These are phyloP conservation scores for Stenotaenia linearis DNA, from an alignment of 2,888 invertebrate species.

Conservation along the genomic window DNA sequence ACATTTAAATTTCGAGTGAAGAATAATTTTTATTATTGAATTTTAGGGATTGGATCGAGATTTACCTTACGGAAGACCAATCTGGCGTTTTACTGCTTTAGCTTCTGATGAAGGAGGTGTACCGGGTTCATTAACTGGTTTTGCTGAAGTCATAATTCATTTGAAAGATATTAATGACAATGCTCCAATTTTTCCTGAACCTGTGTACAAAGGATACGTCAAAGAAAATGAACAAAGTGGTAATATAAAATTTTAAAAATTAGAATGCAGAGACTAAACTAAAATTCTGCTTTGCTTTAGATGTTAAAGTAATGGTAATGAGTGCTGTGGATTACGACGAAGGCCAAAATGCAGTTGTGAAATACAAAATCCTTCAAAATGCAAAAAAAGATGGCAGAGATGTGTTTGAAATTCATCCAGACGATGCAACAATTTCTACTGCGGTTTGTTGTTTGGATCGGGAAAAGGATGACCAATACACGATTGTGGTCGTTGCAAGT, in stretches of 20 bases:
- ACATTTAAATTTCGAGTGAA: neutral
- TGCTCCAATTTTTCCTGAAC: slow-evolving; percentile 44
- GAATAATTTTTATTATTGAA: neutral
- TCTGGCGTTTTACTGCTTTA: slow-evolving; percentile 62
- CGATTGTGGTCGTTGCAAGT: slow-evolving; percentile 40
- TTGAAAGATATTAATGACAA: slow-evolving; percentile 50
- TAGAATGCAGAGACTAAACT: too few species aligned
- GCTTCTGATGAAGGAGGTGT: slow-evolving; percentile 86
- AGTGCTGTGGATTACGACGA: slow-evolving; percentile 49
- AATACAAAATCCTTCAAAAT: slow-evolving; percentile 42
- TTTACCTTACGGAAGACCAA: slow-evolving; percentile 73
- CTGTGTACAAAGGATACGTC: slow-evolving; percentile 38
- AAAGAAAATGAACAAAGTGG: slow-evolving; percentile 39
- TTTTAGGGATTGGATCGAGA: slow-evolving; percentile 75
- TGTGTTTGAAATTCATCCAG: slow-evolving; percentile 46
- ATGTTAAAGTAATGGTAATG: slow-evolving; percentile 47
- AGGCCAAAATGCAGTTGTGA: slow-evolving; percentile 49
- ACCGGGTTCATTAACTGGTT: slow-evolving; percentile 53
- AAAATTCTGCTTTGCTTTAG: slow-evolving; percentile 36
- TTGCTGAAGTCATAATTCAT: slow-evolving; percentile 49
- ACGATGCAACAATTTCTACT: slow-evolving; percentile 43
- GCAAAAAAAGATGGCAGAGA: slow-evolving; percentile 43
- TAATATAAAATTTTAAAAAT: neutral
- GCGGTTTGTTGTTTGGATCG: slow-evolving; percentile 41
- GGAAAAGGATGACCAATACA: slow-evolving; percentile 41